These are phyloP conservation scores for Craterocephalus amniculus DNA, from an alignment of 2,797 vertebrate genomes.

Conservation along the genomic window DNA sequence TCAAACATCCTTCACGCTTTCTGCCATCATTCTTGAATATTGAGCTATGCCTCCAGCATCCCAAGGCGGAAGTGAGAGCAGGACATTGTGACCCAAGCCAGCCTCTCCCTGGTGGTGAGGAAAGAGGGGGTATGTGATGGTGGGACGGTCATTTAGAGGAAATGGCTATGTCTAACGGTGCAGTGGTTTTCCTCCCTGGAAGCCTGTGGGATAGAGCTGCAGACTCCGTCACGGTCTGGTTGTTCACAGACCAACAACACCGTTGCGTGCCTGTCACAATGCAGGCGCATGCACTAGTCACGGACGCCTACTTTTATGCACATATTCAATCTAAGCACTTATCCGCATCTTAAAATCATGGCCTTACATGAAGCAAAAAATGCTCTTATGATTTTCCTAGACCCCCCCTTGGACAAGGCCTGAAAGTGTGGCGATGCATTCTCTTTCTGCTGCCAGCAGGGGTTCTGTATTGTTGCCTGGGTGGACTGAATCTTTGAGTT, in stretches of 20 bases:
- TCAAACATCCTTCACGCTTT: constrained; percentile 57
- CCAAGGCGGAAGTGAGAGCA: constrained; percentile 36
- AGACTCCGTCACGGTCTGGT: constrained; percentile 75
- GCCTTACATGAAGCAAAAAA: constrained; percentile 22
- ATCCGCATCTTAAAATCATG: neutral
- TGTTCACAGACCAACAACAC: constrained; percentile 58
- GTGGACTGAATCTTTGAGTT: constrained; percentile 54
- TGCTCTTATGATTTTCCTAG: constrained; percentile 28
- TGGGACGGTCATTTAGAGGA: constrained; percentile 66
- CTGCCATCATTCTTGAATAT: constrained; percentile 1
- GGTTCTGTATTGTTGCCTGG: constrained; percentile 42
- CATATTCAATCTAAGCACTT: neutral
- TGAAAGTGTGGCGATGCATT: constrained; percentile 27
- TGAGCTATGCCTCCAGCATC: constrained; percentile 9
- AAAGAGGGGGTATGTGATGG: neutral
- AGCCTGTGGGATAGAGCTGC: constrained; percentile 66
- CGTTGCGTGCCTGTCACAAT: constrained; percentile 19
- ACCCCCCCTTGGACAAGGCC: constrained; percentile 25
- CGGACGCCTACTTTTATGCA: constrained; percentile 6
- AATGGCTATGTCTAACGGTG: constrained; percentile 60
- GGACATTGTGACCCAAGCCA: constrained; percentile 53
- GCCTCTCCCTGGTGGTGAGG: constrained; percentile 40
- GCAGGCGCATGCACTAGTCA: constrained; percentile 21
- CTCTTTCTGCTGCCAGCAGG: constrained; percentile 55
- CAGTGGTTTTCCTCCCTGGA: constrained; percentile 56